Evolutionary conservation across 2,888 invertebrate genomes (phyloP), one percentile per base, ranked within the genome.

Genomic region (Exephanes ischioxanthus): DNA sequence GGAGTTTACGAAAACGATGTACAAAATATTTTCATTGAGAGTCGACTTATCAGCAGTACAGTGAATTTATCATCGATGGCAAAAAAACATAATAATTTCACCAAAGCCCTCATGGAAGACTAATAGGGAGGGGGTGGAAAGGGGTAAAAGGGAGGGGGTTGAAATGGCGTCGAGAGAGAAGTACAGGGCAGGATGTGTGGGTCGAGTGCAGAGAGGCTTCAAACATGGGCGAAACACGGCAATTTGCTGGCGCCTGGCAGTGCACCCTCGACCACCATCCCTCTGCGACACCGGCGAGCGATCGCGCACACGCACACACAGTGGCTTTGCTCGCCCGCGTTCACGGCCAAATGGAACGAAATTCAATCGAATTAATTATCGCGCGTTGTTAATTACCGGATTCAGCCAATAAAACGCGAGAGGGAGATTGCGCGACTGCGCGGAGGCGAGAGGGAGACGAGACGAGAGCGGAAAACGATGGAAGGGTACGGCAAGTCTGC

Each of bases 351-450:
- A 89, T 89, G 89, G 89, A 91, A 91, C 88, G 90, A 91, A 89
- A 90, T 91, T 91, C 91, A 89, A 91, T 92, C 89, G 88, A 92
- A 93, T 92, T 92, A 91, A 93, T 92, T 91, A 92, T 89, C 89
- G 89, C 87, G 78, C 90, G 90, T 91, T 91, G 91, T 92, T 92
- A 91, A 92, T 92, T 90, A 90, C 89, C 87, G 89, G 87, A 91
- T 90, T 90, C 89, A 86, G 86, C 85, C 89, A 89, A 92, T 91
- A 91, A 91, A 92, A 90, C 88, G 88, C 82, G 75, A 84, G 63
- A 81, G 67, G 67, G 76, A 41, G 67, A 37, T 51, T 4, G 53
- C 51, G 79, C 76, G 83, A 76, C 63, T 83, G 51, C 61, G 72
- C 68, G 55, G 72, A 61, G 14, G 78, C 45, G 75, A 76, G 76